These are phyloP conservation scores for Agonum fuliginosum DNA, from an alignment of 2,888 invertebrate species.

Conservation along the genomic window DNA sequence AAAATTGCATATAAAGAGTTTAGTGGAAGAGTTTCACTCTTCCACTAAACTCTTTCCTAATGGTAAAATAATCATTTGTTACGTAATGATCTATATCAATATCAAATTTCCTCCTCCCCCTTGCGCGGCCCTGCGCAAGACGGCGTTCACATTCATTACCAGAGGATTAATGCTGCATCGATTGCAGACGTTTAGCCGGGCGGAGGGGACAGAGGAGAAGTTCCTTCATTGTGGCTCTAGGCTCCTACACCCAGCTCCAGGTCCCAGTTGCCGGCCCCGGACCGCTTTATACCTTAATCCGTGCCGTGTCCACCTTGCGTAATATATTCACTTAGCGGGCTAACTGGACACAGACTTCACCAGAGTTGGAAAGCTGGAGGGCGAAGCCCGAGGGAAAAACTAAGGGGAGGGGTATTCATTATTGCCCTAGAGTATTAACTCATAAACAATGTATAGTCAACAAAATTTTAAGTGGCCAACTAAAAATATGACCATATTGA, in stretches of 20 bases:
- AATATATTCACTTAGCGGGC: conserved; percentile 51
- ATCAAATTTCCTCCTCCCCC: too few species aligned
- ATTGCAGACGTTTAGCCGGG: conserved; percentile 53
- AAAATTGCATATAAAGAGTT: too few species aligned
- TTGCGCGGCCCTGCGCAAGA: conserved; percentile 27
- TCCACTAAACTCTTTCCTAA: neutral
- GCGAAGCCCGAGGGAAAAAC: neutral
- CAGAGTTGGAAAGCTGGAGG: neutral
- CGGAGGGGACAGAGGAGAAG: neutral
- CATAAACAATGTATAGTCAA: too few species aligned
- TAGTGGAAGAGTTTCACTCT: too few species aligned
- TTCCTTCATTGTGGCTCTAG: conserved; percentile 30
- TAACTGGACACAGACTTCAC: conserved; percentile 16
- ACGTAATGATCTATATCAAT: too few species aligned
- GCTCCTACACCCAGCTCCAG: neutral
- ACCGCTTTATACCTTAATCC: conserved; percentile 58
- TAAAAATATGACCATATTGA: too few species aligned
- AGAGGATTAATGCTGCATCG: conserved; percentile 58
- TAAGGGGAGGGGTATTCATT: neutral
- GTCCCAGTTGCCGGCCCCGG: conserved; percentile 41
- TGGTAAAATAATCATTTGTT: neutral
- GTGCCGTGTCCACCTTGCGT: conserved; percentile 49
- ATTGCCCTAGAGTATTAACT: too few species aligned
- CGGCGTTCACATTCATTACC: conserved; percentile 56
- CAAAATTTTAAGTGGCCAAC: too few species aligned